A percentile compares a stretch with the other conserved stretches of the same genome.
phyloP scores from a whole-genome alignment of 1,140 invertebrate species.

The Zaprionus gabonicus region DNA sequence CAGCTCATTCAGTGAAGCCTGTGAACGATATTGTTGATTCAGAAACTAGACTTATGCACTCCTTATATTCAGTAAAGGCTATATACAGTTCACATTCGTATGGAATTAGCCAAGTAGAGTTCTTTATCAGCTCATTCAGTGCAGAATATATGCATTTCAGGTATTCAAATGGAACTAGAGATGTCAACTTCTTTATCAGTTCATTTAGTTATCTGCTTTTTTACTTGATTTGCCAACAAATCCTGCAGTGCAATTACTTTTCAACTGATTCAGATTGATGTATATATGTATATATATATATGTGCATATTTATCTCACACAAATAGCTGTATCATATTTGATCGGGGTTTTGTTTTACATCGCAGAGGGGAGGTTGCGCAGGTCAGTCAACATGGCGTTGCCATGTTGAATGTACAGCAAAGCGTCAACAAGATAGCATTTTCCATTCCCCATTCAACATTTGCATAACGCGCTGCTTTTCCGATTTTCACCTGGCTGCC shows the following conservation, averaged over 20 bases:
- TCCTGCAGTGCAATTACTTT: not conserved
- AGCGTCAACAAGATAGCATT: constrained; percentile 65
- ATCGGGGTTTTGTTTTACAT: not conserved
- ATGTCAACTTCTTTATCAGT: too few species aligned
- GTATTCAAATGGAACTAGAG: too few species aligned
- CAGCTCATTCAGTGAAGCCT: too few species aligned
- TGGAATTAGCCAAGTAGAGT: too few species aligned
- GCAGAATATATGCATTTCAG: too few species aligned
- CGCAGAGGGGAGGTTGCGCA: not conserved
- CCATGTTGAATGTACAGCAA: constrained; percentile 30
- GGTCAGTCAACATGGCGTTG: constrained; percentile 26
- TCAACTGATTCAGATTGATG: not conserved
- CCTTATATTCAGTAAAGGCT: too few species aligned
- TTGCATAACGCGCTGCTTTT: constrained; percentile 73
- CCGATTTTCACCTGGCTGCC: constrained; percentile 72
- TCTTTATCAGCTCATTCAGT: too few species aligned
- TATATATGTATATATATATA: constrained; percentile 5
- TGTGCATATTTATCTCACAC: not conserved
- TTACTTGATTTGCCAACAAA: not conserved
- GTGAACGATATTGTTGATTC: too few species aligned
- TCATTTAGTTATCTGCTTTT: not conserved
- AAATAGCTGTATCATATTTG: constrained; percentile 6
- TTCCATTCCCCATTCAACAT: constrained; percentile 64
- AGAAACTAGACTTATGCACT: too few species aligned
- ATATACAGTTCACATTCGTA: too few species aligned